These are phyloP conservation scores for Anagyrus pseudococci DNA, from an alignment of 2,888 invertebrate species.

Conservation along the genomic window DNA sequence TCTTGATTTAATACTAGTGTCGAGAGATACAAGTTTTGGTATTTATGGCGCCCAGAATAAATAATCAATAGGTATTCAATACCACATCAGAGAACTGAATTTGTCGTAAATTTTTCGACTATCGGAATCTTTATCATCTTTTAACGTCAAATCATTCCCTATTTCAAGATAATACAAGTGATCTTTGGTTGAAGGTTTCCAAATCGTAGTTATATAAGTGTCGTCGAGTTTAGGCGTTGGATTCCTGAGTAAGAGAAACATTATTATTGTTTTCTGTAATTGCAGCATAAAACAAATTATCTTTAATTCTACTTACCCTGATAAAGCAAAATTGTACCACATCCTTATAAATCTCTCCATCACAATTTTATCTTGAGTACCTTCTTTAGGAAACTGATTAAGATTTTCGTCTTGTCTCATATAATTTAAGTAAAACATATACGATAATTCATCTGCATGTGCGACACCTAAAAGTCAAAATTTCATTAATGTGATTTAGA, in stretches of 20 bases:
- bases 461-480: conserved; percentile 62
- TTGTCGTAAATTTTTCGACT: conserved; percentile 14
- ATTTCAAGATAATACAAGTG: conserved; percentile 45
- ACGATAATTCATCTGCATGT: conserved; percentile 70
- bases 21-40: too few relatives aligned
- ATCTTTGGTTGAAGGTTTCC: conserved; percentile 42
- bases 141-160: conserved; percentile 32
- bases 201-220: conserved; percentile 37
- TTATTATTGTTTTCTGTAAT: background rate
- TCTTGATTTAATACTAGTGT: too few relatives aligned
- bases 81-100: background rate
- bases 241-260: conserved; percentile 42
- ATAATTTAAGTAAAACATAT: conserved; percentile 62
- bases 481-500: background rate
- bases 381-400: conserved; percentile 20
- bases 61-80: background rate
- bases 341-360: conserved; percentile 45
- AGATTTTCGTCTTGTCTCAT: conserved; percentile 38
- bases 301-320: conserved; percentile 45
- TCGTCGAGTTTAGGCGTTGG: conserved; percentile 45
- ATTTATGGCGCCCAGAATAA: background rate
- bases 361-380: conserved; percentile 43
- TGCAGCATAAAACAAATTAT: background rate
- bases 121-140: conserved; percentile 21
- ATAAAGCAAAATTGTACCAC: conserved; percentile 52